Evolutionary conservation across 2,888 invertebrate genomes (phyloP).

Genomic region (Deilephila elpenor): DNA sequence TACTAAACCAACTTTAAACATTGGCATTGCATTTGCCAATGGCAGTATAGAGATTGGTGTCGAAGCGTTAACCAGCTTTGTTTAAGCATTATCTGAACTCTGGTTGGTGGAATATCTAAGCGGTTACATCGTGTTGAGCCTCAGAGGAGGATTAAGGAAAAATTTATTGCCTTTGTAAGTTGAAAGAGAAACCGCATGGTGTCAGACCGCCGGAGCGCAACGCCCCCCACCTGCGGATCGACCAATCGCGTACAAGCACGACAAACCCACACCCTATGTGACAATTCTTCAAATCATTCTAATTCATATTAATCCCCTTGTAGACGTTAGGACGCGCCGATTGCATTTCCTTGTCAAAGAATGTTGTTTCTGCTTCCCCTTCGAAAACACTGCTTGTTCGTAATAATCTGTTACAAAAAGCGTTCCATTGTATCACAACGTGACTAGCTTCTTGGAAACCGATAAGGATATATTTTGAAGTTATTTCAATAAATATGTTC

Average conservation of each 20-base stretch:
- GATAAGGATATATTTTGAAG: too few relatives aligned
- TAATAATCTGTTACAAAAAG: too few relatives aligned
- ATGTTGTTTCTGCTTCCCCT: too few relatives aligned
- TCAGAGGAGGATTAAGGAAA: background rate
- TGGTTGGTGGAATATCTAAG: too few relatives aligned
- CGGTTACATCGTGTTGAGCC: background rate
- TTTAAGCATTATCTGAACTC: too few relatives aligned
- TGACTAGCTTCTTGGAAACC: too few relatives aligned
- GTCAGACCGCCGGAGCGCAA: background rate
- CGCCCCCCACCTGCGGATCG: background rate
- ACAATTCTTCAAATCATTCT: constrained; percentile 1
- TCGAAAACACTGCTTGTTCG: too few relatives aligned
- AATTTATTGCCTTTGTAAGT: constrained; percentile 1
- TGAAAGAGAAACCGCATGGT: background rate
- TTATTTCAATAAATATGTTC: too few relatives aligned
- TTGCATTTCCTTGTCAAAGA: background rate
- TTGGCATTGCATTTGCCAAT: background rate
- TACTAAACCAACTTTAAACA: background rate
- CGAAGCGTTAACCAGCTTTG: too few relatives aligned
- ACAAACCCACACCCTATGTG: background rate
- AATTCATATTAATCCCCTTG: background rate
- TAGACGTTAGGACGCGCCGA: background rate
- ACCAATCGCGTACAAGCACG: background rate
- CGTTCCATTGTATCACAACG: too few relatives aligned
- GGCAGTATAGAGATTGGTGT: too few relatives aligned